Evolutionary conservation across 2,888 invertebrate genomes (phyloP).

Genomic region (Aphidoletes aphidimyza): DNA sequence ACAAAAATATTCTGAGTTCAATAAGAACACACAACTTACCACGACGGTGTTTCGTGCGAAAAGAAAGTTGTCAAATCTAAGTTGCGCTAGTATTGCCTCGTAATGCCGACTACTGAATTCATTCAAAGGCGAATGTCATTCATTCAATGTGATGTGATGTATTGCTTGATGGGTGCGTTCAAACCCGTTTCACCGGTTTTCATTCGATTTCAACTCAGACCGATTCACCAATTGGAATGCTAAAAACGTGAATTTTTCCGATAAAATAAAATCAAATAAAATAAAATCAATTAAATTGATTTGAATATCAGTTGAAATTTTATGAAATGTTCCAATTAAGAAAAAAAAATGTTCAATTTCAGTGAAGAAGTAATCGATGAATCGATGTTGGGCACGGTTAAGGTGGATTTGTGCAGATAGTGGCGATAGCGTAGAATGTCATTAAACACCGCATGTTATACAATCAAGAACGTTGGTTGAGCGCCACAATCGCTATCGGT

Average conservation of each 20-base stretch:
- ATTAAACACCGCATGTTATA: conserved; percentile 46
- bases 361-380: too few species aligned
- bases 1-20: neutral
- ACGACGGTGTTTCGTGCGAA: conserved; percentile 52
- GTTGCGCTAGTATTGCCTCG: neutral
- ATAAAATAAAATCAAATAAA: too few species aligned
- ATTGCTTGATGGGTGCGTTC: neutral
- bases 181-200: neutral
- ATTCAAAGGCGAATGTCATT: neutral
- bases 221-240: too few species aligned
- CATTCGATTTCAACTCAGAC: neutral
- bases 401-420: too few species aligned
- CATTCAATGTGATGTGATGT: neutral
- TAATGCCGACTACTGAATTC: neutral
- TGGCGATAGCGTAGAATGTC: neutral
- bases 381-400: too few species aligned
- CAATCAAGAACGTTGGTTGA: conserved; percentile 13
- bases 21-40: conserved; percentile 47
- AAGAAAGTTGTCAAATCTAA: conserved; percentile 13
- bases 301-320: too few species aligned
- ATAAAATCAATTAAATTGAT: too few species aligned
- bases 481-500: conserved; percentile 23
- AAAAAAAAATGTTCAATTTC: too few species aligned
- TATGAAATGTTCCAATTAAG: too few species aligned
- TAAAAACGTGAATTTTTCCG: too few species aligned